phyloP scores from a whole-genome alignment of 2,113 vertebrate species.

The Neolamprologus sp. region DNA sequence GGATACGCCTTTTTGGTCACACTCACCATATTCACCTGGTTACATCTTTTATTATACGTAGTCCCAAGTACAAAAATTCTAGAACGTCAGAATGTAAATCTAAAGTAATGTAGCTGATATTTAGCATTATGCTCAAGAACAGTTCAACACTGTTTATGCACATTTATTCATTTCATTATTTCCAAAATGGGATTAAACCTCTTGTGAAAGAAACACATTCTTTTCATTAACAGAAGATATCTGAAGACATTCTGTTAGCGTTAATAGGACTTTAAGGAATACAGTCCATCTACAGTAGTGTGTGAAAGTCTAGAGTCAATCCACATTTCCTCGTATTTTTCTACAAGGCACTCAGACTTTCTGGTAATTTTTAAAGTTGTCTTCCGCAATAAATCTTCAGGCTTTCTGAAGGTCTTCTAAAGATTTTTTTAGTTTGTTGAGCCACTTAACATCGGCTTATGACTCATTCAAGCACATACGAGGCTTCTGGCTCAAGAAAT shows the following conservation, averaged over 20 bases:
- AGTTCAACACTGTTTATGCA: background rate
- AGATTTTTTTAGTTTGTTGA: background rate
- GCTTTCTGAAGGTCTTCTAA: background rate
- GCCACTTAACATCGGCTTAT: background rate
- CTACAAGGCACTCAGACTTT: background rate
- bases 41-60: background rate
- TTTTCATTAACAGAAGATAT: background rate
- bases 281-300: background rate
- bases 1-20: constrained; percentile 9
- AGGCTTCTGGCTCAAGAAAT: background rate
- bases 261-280: background rate
- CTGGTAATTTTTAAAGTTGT: background rate
- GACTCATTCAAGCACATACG: background rate
- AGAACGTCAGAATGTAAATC: background rate
- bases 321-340: background rate
- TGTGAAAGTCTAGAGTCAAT: background rate
- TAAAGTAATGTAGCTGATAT: background rate
- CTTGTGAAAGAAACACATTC: background rate
- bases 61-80: background rate
- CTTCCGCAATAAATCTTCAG: background rate
- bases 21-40: constrained; percentile 11
- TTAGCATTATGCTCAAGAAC: background rate
- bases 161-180: background rate
- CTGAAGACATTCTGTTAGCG: background rate
- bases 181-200: background rate